These are phyloP conservation scores for Hippasteria phrygiana DNA, from an alignment of 53 echinoderm and acorn worm species.

Conservation along the genomic window DNA sequence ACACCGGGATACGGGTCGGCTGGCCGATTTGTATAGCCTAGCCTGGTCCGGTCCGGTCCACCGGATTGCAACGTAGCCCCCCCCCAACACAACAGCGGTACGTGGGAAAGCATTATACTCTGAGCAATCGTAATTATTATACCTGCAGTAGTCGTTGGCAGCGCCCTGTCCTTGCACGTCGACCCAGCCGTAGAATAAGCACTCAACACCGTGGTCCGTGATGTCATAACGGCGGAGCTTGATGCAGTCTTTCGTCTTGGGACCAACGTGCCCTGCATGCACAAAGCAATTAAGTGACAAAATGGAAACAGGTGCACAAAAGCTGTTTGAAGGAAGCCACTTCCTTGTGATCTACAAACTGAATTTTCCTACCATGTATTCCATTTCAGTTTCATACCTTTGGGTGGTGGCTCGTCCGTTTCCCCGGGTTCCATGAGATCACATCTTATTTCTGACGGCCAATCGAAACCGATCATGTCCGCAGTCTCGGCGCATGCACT, in stretches of 20 bases:
- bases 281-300: not conserved
- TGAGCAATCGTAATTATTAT: not conserved
- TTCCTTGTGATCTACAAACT: no score
- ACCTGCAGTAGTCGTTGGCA: conserved; percentile 96
- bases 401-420: not conserved
- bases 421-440: not conserved
- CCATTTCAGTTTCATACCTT: no score
- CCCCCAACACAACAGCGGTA: no score
- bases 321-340: no score
- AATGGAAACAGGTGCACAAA: no score
- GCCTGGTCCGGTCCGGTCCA: no score
- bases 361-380: no score
- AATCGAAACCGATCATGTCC: conserved; percentile 32
- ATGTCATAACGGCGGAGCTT: conserved; percentile 86
- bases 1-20: no score
- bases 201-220: conserved; percentile 70
- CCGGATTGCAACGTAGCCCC: no score
- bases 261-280: not conserved
- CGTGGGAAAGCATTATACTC: no score
- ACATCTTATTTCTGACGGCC: conserved; percentile 42
- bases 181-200: conserved; percentile 83
- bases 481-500: conserved; percentile 11
- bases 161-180: conserved; percentile 95
- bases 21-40: no score
- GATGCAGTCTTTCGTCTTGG: conserved; percentile 41